Conservation (phyloP, 2,797 vertebrate species). For the Pteropus rufus region DNA sequence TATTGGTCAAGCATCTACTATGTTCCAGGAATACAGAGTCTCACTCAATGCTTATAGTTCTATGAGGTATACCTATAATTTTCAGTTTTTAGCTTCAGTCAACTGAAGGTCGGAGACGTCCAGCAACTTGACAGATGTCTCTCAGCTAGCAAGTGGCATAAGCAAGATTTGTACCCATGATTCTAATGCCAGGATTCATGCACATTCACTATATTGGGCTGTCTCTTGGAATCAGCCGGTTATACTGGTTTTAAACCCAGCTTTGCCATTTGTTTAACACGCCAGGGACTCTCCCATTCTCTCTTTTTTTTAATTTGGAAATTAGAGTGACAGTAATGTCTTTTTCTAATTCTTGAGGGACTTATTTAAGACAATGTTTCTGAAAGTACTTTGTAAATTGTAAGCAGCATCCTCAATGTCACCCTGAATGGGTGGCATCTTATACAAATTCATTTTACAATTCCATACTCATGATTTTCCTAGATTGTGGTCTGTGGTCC, state of each 20-base stretch:
- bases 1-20: not conserved
- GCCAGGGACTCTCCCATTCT: not conserved
- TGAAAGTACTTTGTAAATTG: not conserved
- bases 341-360: slow-evolving; percentile 4
- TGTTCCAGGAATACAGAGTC: not conserved
- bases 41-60: not conserved
- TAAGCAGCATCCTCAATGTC: not conserved
- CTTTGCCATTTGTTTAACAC: not conserved
- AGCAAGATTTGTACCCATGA: not conserved
- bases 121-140: not conserved
- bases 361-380: not conserved
- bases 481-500: not conserved
- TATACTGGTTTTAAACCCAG: not conserved
- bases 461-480: not conserved
- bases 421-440: not conserved
- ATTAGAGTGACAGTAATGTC: not conserved
- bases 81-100: not conserved
- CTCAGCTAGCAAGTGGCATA: not conserved
- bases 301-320: not conserved
- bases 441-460: not conserved
- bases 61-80: not conserved
- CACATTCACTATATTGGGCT: not conserved
- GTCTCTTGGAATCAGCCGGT: not conserved
- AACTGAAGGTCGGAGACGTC: not conserved
- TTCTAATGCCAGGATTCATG: not conserved